Percentiles rank a stretch among this genome's conserved stretches.
These are phyloP conservation scores for Ammospiza maritima DNA, from an alignment of 2,797 vertebrate genomes.

Conservation along the genomic window DNA sequence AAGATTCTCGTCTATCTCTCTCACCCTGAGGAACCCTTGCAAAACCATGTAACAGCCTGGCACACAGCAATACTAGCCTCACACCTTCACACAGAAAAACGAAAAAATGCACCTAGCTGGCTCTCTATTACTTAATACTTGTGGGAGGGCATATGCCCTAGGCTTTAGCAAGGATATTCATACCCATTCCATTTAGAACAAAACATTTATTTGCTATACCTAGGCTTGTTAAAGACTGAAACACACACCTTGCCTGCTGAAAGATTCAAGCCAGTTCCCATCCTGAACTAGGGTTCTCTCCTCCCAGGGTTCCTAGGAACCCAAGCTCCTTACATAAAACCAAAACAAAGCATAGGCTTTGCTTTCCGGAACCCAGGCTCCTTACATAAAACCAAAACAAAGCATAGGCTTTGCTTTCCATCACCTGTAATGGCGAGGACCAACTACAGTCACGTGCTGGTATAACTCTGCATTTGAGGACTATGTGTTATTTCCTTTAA, in stretches of 20 bases:
- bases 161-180: not conserved
- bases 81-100: not conserved
- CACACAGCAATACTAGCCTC: not conserved
- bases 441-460: not conserved
- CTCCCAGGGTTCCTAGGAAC: not conserved
- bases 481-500: not conserved
- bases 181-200: not conserved
- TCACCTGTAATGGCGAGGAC: not conserved
- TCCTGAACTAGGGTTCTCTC: not conserved
- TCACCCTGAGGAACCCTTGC: no score
- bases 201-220: not conserved
- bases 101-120: not conserved
- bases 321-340: not conserved
- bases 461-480: not conserved
- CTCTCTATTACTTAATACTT: not conserved
- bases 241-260: not conserved
- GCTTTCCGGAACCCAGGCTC: not conserved
- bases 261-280: not conserved
- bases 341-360: not conserved
- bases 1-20: no score
- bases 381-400: not conserved
- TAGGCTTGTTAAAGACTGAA: not conserved
- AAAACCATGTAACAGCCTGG: no score
- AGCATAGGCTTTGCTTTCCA: not conserved
- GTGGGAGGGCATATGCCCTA: fast-evolving